Evolutionary conservation across 64 coral and sea anemone species (phyloP).

Genomic region (Montipora sp.): DNA sequence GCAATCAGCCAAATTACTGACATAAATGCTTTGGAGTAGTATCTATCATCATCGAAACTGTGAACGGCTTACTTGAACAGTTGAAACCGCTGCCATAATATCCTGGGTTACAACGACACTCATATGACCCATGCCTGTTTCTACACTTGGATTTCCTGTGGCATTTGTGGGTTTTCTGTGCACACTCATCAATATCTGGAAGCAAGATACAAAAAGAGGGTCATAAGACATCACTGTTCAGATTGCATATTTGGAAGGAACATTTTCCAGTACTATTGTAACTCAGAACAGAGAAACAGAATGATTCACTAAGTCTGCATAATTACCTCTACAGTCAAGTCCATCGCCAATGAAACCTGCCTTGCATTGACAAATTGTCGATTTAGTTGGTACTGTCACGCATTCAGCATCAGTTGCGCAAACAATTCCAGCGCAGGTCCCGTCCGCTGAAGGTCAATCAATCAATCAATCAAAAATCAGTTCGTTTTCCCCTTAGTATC

Average conservation of each 20-base stretch:
- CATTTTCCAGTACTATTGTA: too few species aligned
- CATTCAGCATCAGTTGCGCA: conserved; percentile 82
- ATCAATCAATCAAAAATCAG: neutral
- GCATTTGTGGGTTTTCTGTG: conserved; percentile 24
- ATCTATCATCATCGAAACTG: too few species aligned
- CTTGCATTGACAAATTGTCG: conserved; percentile 73
- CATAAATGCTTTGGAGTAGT: too few species aligned
- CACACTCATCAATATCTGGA: conserved; percentile 52
- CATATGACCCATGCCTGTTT: conserved; percentile 15
- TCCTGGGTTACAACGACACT: conserved; percentile 23
- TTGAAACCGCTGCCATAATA: conserved; percentile 46
- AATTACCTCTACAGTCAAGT: conserved; percentile 68
- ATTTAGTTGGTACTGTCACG: conserved; percentile 43
- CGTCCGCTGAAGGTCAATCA: conserved; percentile 65
- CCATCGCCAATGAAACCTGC: conserved; percentile 77
- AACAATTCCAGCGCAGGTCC: conserved; percentile 83
- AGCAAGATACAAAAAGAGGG: neutral
- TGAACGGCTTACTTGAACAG: conserved; percentile 37
- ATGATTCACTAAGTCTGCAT: neutral
- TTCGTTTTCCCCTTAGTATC: too few species aligned
- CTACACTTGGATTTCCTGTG: conserved; percentile 42
- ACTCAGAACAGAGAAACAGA: neutral
- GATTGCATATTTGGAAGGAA: too few species aligned
- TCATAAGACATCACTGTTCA: too few species aligned
- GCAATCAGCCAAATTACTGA: too few species aligned